Conservation (phyloP, 1,140 invertebrate genomes). For the Mercenaria mercenaria region DNA sequence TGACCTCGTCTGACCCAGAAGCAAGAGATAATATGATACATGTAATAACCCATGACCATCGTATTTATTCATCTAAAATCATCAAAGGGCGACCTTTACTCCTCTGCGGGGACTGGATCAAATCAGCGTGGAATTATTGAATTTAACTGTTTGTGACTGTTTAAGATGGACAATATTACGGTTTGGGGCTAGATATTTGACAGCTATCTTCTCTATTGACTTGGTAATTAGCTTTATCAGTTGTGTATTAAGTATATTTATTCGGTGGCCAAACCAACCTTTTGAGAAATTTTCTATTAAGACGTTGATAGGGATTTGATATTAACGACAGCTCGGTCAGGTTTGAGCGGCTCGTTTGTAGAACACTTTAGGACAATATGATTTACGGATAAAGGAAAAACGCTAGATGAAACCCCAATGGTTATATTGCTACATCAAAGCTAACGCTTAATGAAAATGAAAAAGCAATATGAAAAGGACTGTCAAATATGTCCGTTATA, state of each 20-base stretch:
- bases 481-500: neutral
- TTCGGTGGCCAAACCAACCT: slow-evolving; percentile 10
- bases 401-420: neutral
- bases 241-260: neutral
- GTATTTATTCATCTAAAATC: neutral
- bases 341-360: neutral
- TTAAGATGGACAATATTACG: neutral
- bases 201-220: slow-evolving; percentile 13
- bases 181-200: neutral
- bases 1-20: too few species aligned
- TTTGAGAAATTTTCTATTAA: slow-evolving; percentile 18
- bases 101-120: neutral
- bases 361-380: neutral
- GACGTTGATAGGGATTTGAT: neutral
- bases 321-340: neutral
- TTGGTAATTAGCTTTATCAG: slow-evolving; percentile 37
- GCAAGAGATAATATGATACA: neutral
- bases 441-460: neutral
- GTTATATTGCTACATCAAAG: neutral
- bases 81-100: slow-evolving; percentile 7
- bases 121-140: neutral
- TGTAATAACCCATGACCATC: neutral
- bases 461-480: neutral
- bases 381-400: neutral
- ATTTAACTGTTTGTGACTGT: neutral